Percentiles rank a stretch among this genome's conserved stretches.
phyloP scores from a whole-genome alignment of 2,113 vertebrate genomes.

The Ictalurus punctatus region DNA sequence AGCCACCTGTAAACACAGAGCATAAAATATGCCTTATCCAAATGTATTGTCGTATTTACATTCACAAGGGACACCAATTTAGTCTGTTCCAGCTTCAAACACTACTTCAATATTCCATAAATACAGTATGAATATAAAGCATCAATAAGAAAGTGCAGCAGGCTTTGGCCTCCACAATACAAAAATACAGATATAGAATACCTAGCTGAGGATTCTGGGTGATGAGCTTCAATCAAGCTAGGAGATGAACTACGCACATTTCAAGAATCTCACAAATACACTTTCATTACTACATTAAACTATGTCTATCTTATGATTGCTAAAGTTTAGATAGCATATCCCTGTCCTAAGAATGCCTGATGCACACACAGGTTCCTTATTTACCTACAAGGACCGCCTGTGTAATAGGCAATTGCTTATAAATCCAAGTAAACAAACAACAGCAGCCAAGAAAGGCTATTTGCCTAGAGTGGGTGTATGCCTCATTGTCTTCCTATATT shows the following conservation, averaged over 20 bases:
- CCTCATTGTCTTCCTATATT: conserved; percentile 68
- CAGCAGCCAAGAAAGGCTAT: conserved; percentile 62
- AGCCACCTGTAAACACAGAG: conserved; percentile 18
- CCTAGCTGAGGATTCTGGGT: conserved; percentile 54
- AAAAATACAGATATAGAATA: conserved; percentile 39
- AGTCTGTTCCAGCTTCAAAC: conserved; percentile 44
- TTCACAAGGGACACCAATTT: conserved; percentile 48
- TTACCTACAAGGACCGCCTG: conserved; percentile 67
- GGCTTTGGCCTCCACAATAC: conserved; percentile 27
- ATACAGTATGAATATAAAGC: conserved; percentile 46
- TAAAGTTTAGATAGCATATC: conserved; percentile 54
- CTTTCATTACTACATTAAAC: conserved; percentile 68
- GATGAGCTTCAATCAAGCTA: conserved; percentile 65
- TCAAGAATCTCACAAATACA: conserved; percentile 56
- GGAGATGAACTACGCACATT: conserved; percentile 55
- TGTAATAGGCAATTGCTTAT: conserved; percentile 77
- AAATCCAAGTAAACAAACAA: conserved; percentile 64
- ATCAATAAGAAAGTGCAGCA: conserved; percentile 32
- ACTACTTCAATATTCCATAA: conserved; percentile 47
- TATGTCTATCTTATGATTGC: conserved; percentile 59
- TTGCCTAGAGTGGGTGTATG: conserved; percentile 62
- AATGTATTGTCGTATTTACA: conserved; percentile 46
- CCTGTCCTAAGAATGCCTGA: conserved; percentile 53
- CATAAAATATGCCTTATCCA: conserved; percentile 36
- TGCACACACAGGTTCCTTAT: conserved; percentile 66